Evolutionary conservation across 2,888 invertebrate genomes (phyloP), one percentile per base, ranked within the genome.

Genomic region (Epiblema foenella): DNA sequence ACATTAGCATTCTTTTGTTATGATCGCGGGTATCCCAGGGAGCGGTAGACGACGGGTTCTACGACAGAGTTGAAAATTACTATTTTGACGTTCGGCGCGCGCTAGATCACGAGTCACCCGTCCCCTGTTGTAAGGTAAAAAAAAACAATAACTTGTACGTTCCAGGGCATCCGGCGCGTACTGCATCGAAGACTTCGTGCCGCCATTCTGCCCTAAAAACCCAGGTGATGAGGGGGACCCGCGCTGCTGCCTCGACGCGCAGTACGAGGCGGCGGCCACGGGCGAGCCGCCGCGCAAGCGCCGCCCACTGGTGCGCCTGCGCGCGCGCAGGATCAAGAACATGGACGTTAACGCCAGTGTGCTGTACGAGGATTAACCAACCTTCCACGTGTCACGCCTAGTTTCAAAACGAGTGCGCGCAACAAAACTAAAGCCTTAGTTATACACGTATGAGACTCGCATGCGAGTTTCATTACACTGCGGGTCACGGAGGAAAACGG

Each of bases 171-270:
- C 94, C 20, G 96, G 96, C 1, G 96, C 96, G 0, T 97, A 95
- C 82, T 97, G 96, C 80, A 83, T 96, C 10, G 95, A 95, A 72
- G 95, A 95, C 76, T 91, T 91, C 75, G 87, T 94, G 58, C 94
- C 96, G 0, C 97, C 97, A 0, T 97, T 95, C 88, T 97, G 97
- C 81, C 96, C 96, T 0, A 88, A 88, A 85, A 77, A 90, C 85
- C 76, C 95, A 0, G 96, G 95, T 75, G 94, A 95, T 0, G 93
- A 89, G 33, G 89, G 97, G 17, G 97, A 96, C 85, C 85, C 92
- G 29, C 94, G 96, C 74, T 97, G 97, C 81, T 97, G 97, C 76
- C 89, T 95, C 8, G 93, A 93, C 77, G 84, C 83, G 59, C 89
- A 87, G 76, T 91, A 92, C 85, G 90, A 85, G 15, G 89, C 87